Percentiles rank a stretch among this genome's conserved stretches.
Evolutionary conservation across 2,888 invertebrate species (phyloP).

Genomic region (Idaea biselata): DNA sequence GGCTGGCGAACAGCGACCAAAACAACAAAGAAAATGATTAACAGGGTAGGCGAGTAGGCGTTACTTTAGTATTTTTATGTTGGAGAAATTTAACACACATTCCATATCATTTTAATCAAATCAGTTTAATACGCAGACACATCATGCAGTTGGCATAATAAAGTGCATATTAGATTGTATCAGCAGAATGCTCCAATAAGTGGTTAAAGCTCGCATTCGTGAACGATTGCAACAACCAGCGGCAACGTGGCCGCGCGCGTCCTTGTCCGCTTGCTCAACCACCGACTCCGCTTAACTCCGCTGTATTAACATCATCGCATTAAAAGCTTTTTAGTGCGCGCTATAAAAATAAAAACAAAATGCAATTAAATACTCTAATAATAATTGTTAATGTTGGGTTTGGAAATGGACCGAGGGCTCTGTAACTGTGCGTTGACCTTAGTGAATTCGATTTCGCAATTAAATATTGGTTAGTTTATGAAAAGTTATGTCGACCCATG

Average conservation of each 20-base stretch:
- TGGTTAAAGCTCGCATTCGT: slow-evolving; percentile 29
- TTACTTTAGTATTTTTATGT: too few relatives aligned
- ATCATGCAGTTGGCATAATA: slow-evolving; percentile 9
- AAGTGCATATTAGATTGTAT: slow-evolving; percentile 6
- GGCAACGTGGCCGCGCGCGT: slow-evolving; percentile 45
- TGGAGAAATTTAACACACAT: background rate
- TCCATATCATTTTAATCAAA: background rate
- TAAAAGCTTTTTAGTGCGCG: slow-evolving; percentile 63
- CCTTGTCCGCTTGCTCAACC: slow-evolving; percentile 70
- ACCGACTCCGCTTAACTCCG: slow-evolving; percentile 53
- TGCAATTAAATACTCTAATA: slow-evolving; percentile 59
- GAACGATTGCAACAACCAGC: slow-evolving; percentile 44
- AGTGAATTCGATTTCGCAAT: slow-evolving; percentile 58
- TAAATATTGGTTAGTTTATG: slow-evolving; percentile 31
- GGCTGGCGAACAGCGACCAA: too few relatives aligned
- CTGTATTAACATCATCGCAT: slow-evolving; percentile 58
- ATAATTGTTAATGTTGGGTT: slow-evolving; percentile 23
- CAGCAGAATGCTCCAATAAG: slow-evolving; percentile 2
- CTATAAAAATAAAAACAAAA: slow-evolving; percentile 58
- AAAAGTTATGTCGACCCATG: background rate
- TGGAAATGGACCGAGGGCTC: slow-evolving; percentile 30
- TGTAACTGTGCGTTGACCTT: slow-evolving; percentile 57
- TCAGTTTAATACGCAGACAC: slow-evolving; percentile 12
- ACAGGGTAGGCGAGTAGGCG: too few relatives aligned
- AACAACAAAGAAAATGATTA: too few relatives aligned